These are phyloP conservation scores for Euschistus heros DNA, from an alignment of 1,140 invertebrate genomes.

Conservation along the genomic window DNA sequence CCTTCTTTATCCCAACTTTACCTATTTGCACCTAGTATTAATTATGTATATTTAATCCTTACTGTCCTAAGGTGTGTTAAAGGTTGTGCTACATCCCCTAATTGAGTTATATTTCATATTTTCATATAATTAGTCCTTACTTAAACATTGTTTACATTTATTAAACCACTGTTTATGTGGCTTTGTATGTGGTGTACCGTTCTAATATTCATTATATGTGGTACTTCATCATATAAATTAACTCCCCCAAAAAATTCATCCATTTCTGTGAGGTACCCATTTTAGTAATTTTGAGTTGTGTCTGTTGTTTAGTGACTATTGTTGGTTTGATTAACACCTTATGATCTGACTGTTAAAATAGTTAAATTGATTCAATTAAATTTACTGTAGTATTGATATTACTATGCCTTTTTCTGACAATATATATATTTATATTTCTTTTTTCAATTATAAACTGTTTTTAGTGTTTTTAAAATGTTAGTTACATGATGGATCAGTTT, in stretches of 20 bases:
- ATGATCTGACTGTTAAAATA: neutral
- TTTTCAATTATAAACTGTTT: neutral
- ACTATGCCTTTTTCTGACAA: neutral
- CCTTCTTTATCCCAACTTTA: neutral
- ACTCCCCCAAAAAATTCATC: conserved; percentile 8
- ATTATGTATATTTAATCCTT: neutral
- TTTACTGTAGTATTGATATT: neutral
- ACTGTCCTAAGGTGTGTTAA: neutral
- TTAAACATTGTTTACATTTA: conserved; percentile 17
- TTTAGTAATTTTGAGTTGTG: conserved; percentile 28
- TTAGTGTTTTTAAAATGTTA: neutral
- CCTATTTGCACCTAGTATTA: neutral
- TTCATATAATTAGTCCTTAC: neutral
- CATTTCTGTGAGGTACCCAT: conserved; percentile 28
- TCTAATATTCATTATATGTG: neutral
- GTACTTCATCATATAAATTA: neutral
- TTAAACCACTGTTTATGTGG: neutral
- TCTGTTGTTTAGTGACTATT: neutral
- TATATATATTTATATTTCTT: neutral
- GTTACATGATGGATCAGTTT: too few relatives aligned
- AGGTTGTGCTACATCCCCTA: neutral
- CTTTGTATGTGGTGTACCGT: neutral
- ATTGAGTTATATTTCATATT: neutral
- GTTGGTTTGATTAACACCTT: neutral
- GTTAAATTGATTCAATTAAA: neutral